phyloP scores from a whole-genome alignment of 2,113 vertebrate genomes.

The Ariopsis seemanni region DNA sequence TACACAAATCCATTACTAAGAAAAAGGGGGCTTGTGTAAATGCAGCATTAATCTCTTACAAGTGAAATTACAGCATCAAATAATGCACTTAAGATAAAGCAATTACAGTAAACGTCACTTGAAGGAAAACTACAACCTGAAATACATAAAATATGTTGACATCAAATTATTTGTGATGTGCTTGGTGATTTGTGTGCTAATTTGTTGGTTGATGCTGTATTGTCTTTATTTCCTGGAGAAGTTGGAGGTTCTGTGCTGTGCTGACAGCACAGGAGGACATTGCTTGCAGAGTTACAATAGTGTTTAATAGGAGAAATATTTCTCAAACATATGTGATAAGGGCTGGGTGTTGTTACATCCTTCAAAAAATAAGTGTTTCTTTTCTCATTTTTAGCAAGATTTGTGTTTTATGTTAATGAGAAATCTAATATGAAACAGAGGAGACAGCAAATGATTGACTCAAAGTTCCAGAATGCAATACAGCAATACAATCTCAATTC shows the following conservation, averaged over 20 bases:
- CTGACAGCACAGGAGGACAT: background rate
- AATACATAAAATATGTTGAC: background rate
- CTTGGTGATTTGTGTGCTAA: background rate
- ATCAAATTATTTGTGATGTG: background rate
- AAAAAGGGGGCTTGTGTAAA: background rate
- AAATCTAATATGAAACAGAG: background rate
- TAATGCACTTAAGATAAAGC: background rate
- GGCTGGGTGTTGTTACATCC: background rate
- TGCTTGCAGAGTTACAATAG: background rate
- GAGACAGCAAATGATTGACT: background rate
- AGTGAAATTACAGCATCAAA: background rate
- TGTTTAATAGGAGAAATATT: background rate
- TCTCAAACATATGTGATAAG: background rate
- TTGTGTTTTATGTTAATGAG: background rate
- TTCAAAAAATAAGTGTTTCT: background rate
- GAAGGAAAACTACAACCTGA: background rate
- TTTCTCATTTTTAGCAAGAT: background rate
- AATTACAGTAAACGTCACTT: background rate
- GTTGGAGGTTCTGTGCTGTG: background rate
- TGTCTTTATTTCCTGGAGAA: background rate
- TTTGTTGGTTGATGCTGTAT: background rate
- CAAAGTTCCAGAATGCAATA: background rate
- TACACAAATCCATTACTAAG: slow-evolving; percentile 11
- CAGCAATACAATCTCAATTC: background rate
- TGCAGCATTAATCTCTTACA: background rate